phyloP scores from a whole-genome alignment of 2,797 vertebrate genomes.

The Pristis pectinata region DNA sequence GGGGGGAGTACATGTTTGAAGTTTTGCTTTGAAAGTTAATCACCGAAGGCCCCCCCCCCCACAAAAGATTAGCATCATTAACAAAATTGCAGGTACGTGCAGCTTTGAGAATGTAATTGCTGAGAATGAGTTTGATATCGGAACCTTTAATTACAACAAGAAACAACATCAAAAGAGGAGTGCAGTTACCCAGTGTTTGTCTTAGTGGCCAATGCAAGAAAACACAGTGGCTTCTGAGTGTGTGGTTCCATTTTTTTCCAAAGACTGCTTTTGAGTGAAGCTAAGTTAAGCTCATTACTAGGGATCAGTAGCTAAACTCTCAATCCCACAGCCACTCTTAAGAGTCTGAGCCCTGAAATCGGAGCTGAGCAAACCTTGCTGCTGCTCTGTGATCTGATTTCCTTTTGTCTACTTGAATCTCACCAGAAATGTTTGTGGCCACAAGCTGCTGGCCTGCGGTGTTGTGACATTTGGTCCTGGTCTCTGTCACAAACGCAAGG shows the following conservation, averaged over 20 bases:
- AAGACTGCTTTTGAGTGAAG: neutral
- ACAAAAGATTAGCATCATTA: neutral
- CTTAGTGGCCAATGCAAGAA: neutral
- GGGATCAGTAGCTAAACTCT: neutral
- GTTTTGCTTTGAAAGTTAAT: neutral
- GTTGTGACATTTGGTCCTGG: neutral
- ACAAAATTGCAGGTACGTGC: neutral
- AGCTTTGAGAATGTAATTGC: neutral
- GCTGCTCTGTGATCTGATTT: neutral
- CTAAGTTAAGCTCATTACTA: neutral
- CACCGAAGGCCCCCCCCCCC: neutral
- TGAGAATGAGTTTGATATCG: neutral
- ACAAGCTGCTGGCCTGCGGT: too few species aligned
- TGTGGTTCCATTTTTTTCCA: neutral
- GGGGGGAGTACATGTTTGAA: neutral
- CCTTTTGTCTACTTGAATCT: neutral
- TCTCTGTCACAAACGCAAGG: neutral
- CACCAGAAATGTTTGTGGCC: too few species aligned
- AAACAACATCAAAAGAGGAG: too few species aligned
- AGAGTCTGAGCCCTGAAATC: neutral
- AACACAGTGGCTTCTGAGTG: conserved; percentile 7
- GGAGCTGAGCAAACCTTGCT: neutral
- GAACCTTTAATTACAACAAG: neutral
- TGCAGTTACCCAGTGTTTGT: neutral
- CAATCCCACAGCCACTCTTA: neutral